Base-by-base conservation (phyloP, 2,113 vertebrate genomes). In the Sinocyclocheilus grahami region DNA sequence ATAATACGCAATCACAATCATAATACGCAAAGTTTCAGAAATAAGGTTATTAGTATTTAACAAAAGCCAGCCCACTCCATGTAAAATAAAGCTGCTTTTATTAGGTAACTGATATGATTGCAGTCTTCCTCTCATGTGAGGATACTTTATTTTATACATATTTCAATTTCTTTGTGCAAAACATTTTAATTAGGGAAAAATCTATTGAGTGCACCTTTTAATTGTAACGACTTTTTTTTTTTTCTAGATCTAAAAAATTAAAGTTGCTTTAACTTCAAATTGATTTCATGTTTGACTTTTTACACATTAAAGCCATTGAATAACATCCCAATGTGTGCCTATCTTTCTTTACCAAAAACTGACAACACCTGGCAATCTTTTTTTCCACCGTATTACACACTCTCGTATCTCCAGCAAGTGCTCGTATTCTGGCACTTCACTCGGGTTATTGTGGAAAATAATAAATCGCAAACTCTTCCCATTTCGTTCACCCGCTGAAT, bases 231-330 rank as follows among this genome's bases (percentile, higher is more conserved):
- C 1, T 16, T 9, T 65, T 30, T 60, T 60, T 63, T 24, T 65
- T 60, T 63, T 63, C 60, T 63, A 63, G n/a, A 63, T 12, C 60
- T 24, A 16, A 69, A 69, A 6, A 42, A 42, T 42, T 1, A 42
- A 77, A 51, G 14, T 78, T 37, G 9, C 18, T 80, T 46, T 48
- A 65, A 46, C 60, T 46, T 65, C 3, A 16, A 46, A 30, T 20
- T 78, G 22, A 48, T 63, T 74, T 86, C 18, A 16, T 53, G 55
- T 60, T 83, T 83, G 46, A 78, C 3, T 86, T 65, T 78, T 86
- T 74, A 86, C 65, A 42, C 37, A 80, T 78, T 62, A 88, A 85
- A 85, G 12, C 46, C 71, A 78, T 62, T 86, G 37, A 72, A 81
- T 83, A 86, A 78, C 84, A 83, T 20, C 3, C 30, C 13, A 18